These are phyloP conservation scores for Nannoperca obscura DNA, from an alignment of 2,797 vertebrate species.

Conservation along the genomic window DNA sequence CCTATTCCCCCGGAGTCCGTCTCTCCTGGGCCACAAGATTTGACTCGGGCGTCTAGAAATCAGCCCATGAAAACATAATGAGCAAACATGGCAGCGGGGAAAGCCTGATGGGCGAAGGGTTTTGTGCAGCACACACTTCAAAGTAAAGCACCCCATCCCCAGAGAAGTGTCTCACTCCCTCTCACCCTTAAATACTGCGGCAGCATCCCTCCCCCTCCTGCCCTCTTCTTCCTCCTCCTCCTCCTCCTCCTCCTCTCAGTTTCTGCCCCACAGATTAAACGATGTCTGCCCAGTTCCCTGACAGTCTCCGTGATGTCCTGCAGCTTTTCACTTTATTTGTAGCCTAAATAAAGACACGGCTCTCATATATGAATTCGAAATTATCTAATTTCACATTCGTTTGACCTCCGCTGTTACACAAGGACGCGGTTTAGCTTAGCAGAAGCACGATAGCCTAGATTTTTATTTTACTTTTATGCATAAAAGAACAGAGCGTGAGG, in stretches of 20 bases:
- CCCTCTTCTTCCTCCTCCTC: not conserved
- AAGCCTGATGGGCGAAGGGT: slow-evolving; percentile 36
- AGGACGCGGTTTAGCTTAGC: slow-evolving; percentile 44
- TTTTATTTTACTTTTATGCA: slow-evolving; percentile 26
- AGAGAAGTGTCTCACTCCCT: slow-evolving; percentile 45
- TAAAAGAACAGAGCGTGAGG: slow-evolving; percentile 44
- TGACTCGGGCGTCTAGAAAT: slow-evolving; percentile 57
- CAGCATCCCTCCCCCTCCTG: slow-evolving; percentile 32
- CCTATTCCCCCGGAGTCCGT: slow-evolving; percentile 58
- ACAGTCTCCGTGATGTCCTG: slow-evolving; percentile 30
- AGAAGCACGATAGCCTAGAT: slow-evolving; percentile 7
- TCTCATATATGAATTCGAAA: slow-evolving; percentile 46
- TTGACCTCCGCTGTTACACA: slow-evolving; percentile 47
- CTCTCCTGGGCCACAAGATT: slow-evolving; percentile 66
- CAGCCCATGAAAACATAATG: slow-evolving; percentile 77
- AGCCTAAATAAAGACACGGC: slow-evolving; percentile 35
- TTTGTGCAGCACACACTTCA: slow-evolving; percentile 60
- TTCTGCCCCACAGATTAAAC: slow-evolving; percentile 63
- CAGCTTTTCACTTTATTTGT: slow-evolving; percentile 35
- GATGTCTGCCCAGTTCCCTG: slow-evolving; percentile 38
- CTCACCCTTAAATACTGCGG: slow-evolving; percentile 50
- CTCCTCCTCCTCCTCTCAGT: slow-evolving; percentile 6
- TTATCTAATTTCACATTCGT: slow-evolving; percentile 54
- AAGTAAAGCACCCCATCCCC: slow-evolving; percentile 65
- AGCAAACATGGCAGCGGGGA: slow-evolving; percentile 68